phyloP scores from a whole-genome alignment of 2,113 vertebrate species.

The Pseudopipra pipra region DNA sequence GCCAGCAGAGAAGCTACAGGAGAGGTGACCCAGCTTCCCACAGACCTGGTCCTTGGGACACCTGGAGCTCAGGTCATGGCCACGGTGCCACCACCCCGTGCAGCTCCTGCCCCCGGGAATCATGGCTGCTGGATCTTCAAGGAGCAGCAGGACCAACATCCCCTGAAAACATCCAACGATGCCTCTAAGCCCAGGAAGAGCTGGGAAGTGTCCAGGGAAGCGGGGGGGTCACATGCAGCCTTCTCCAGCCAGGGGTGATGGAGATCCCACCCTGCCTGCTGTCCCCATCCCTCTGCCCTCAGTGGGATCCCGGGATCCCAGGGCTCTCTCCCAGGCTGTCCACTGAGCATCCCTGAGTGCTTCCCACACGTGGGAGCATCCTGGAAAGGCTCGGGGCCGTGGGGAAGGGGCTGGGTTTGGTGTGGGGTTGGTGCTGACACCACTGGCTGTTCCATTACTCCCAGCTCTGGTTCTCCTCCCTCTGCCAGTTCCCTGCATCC shows the following conservation, averaged over 20 bases:
- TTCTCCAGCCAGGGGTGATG: neutral
- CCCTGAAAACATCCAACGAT: rapidly evolving
- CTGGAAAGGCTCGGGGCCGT: neutral
- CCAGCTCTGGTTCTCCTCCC: neutral
- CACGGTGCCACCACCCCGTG: neutral
- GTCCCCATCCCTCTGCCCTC: neutral
- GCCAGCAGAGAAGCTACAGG: neutral
- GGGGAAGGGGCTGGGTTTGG: neutral
- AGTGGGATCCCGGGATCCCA: rapidly evolving
- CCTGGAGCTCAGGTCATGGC: neutral
- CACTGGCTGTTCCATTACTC: slow-evolving; percentile 17
- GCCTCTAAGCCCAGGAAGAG: neutral
- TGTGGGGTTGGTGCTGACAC: neutral
- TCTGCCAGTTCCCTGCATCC: neutral
- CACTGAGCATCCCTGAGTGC: rapidly evolving
- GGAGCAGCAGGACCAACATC: neutral
- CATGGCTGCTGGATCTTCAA: neutral
- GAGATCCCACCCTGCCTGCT: rapidly evolving
- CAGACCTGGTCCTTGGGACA: neutral
- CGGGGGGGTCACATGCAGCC: too few relatives aligned
- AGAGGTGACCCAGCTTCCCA: neutral
- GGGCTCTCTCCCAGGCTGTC: rapidly evolving
- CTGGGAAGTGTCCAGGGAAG: neutral
- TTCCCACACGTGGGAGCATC: neutral
- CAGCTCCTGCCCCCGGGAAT: neutral